Conservation (phyloP, 2,888 invertebrate species). For the Tipula confusa region DNA sequence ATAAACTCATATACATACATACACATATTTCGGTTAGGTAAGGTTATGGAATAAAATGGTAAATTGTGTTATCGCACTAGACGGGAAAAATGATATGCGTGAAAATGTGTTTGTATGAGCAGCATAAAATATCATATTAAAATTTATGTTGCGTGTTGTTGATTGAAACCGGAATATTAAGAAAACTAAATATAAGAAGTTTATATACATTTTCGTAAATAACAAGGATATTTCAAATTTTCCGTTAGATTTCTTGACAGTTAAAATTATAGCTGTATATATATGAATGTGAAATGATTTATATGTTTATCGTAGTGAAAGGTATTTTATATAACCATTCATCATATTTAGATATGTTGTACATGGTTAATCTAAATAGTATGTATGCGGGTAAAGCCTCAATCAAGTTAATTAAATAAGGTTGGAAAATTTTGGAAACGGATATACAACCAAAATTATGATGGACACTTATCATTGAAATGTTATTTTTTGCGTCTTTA, state of each 20-base stretch:
- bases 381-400: background rate
- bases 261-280: background rate
- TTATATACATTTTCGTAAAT: background rate
- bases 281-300: background rate
- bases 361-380: too few relatives aligned
- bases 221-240: background rate
- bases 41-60: background rate
- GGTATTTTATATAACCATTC: background rate
- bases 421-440: background rate
- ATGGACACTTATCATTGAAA: background rate
- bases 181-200: background rate
- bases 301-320: background rate
- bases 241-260: background rate
- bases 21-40: background rate
- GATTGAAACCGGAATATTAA: conserved; percentile 25
- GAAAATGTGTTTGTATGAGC: background rate
- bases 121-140: background rate
- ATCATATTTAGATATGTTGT: background rate
- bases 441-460: background rate
- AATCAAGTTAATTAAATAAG: background rate
- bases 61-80: background rate
- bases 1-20: too few relatives aligned
- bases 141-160: conserved; percentile 12
- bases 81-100: background rate
- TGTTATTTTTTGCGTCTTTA: too few relatives aligned